Evolutionary conservation across 2,888 invertebrate species (phyloP), one percentile per base, ranked within the genome.

Genomic region (Xestobium rufovillosum): DNA sequence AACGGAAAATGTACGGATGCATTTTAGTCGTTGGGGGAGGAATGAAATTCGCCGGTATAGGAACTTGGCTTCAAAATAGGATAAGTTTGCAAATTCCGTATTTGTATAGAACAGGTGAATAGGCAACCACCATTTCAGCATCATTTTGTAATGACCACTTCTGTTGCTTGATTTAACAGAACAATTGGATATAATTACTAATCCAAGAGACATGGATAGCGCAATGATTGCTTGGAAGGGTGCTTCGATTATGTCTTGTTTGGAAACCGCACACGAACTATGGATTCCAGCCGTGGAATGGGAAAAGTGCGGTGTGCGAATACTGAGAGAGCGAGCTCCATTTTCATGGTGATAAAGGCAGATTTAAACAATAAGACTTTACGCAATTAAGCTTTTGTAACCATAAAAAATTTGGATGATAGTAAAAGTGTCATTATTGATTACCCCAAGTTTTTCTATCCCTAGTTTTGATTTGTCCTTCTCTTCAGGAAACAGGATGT

Each of bases 161-260:
- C n/a, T n/a, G n/a, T n/a, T n/a, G n/a, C n/a, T n/a, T n/a, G n/a
- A n/a, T n/a, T 47, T 58, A 35, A 42, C 63, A 69, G 83, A 88
- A 56, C 81, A 86, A 66, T 65, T 89, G 51, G 94, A 94, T 61
- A 88, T 94, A 36, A 86, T 92, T 28, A 88, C 86, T 0, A 80
- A 84, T 44, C 88, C 89, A 0, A 89, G 92, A 63, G 94, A 94
- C 53, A 85, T 91, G 72, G 92, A 94, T 63, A 84, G 91, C 0
- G 80, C 85, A 2, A 82, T 87, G 69, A 86, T 88, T 0, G 77
- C 85, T 0, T 95, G 95, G 95, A 94, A 94, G 62, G 95, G 95
- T 1, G 94, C 92, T 1, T 84, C 91, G 0, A 86, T 95, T 6
- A 79, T 95, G 76, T 88, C 91, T 0, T 90, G 91, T 52, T 65